Evolutionary conservation across 2,888 invertebrate species (phyloP), one percentile per base, ranked within the genome.

Genomic region (Acleris laterana): DNA sequence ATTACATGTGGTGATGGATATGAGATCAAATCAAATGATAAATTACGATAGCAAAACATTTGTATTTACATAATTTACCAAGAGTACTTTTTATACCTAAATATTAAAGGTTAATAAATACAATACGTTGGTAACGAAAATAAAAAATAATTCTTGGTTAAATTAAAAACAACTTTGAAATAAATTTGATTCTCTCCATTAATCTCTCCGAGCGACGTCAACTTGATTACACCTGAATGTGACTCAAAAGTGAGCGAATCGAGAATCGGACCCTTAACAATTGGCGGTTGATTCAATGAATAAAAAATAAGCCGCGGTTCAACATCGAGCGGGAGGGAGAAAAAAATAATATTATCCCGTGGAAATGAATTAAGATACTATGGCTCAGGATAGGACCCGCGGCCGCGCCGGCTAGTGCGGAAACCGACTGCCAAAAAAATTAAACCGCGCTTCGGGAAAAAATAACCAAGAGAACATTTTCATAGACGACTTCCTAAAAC

Each of bases 331-430:
- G 46, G 82, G 82, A 80, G 90, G 90, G 89, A 88, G 89, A 92
- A 92, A 92, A 92, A 93, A 93, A 93, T 93, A 93, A 93, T 92
- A 93, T 92, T 92, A 93, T 93, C 92, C 92, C 76, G 89, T 89
- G 89, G 89, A 93, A 92, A 93, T 92, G 92, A 93, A 93, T 93
- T 93, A 93, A 93, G 90, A 92, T 90, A 90, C 88, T 83, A 79
- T 70, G 82, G 74, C 71, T 74, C 72, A 68, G 73, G 74, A 69
- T 70, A 71, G 75, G 72, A 72, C 68, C 66, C 66, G 69, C 69
- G 66, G 68, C 53, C 16, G 51, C 11, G 51, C 42, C 42, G 53
- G 52, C 6, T 48, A 59, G 28, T 64, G 50, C 73, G 73, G 81
- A 76, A 59, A 60, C 9, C 55, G 70, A 78, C 76, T 56, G 16